Conservation (phyloP, 2,888 invertebrate genomes). For the Parapristionchus giblindavisi region DNA sequence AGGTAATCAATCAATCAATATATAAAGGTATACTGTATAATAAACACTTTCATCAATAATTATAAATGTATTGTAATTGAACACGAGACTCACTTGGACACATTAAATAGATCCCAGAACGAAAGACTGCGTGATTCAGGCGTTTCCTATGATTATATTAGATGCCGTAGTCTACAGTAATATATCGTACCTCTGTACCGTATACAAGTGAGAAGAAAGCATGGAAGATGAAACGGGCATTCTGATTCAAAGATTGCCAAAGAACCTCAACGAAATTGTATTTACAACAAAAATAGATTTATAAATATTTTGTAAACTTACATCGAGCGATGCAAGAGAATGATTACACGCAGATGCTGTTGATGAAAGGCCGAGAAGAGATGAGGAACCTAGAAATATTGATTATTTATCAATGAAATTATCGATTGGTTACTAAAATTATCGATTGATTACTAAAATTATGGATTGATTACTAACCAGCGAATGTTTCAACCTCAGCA, state of each 20-base stretch:
- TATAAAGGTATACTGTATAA: too few species aligned
- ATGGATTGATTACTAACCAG: constrained; percentile 9
- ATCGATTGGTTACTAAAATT: neutral
- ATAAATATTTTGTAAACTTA: neutral
- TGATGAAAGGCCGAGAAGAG: constrained; percentile 67
- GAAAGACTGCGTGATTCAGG: constrained; percentile 78
- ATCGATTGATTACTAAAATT: neutral
- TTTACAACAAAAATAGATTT: neutral
- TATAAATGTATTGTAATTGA: neutral
- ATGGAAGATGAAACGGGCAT: constrained; percentile 75
- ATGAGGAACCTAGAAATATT: constrained; percentile 79
- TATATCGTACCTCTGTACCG: constrained; percentile 29
- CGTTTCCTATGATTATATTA: neutral
- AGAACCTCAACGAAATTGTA: constrained; percentile 76
- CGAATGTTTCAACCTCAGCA: constrained; percentile 20
- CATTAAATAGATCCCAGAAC: constrained; percentile 83
- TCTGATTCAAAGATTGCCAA: constrained; percentile 86
- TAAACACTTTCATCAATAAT: too few species aligned
- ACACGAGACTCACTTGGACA: constrained; percentile 72
- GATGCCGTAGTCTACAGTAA: neutral
- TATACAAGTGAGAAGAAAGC: constrained; percentile 50
- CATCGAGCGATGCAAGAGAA: constrained; percentile 82
- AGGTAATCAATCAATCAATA: too few species aligned
- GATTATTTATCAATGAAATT: neutral
- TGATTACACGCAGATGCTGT: constrained; percentile 70